phyloP scores from a whole-genome alignment of 2,888 invertebrate species.

The Drosophila buzzatii region DNA sequence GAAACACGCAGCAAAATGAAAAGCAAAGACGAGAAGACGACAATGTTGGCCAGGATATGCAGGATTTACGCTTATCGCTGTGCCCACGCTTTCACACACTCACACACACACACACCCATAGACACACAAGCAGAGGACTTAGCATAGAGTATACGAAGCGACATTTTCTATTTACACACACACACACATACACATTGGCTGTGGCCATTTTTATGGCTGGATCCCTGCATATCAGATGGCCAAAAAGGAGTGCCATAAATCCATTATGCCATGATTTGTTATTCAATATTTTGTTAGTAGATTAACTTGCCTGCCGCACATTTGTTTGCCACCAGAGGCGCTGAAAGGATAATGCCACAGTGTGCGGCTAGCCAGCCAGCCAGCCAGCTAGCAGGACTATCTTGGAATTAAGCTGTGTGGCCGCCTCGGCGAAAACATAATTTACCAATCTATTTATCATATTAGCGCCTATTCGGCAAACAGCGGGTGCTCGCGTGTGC shows the following conservation, averaged over 20 bases:
- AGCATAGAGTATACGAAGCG: conserved; percentile 51
- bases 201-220: conserved; percentile 72
- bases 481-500: conserved; percentile 38
- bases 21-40: conserved; percentile 54
- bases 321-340: conserved; percentile 65
- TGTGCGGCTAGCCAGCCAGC: conserved; percentile 27
- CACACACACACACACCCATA: conserved; percentile 9
- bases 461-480: conserved; percentile 69
- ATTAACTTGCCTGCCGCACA: conserved; percentile 79
- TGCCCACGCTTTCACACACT: conserved; percentile 45
- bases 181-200: conserved; percentile 16
- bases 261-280: conserved; percentile 83
- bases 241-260: conserved; percentile 78
- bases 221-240: conserved; percentile 68
- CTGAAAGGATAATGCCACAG: conserved; percentile 68
- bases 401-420: conserved; percentile 64
- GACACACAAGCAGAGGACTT: conserved; percentile 9
- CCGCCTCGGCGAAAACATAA: conserved; percentile 65
- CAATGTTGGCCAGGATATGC: conserved; percentile 75
- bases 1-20: conserved; percentile 63
- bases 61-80: conserved; percentile 74
- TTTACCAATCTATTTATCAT: conserved; percentile 81
- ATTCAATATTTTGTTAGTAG: conserved; percentile 84
- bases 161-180: conserved; percentile 70
- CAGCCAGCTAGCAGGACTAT: conserved; percentile 9